A percentile compares a stretch with the other conserved stretches of the same genome.
These are phyloP conservation scores for Neodiprion pinetum DNA, from an alignment of 1,140 invertebrate species.

Conservation along the genomic window DNA sequence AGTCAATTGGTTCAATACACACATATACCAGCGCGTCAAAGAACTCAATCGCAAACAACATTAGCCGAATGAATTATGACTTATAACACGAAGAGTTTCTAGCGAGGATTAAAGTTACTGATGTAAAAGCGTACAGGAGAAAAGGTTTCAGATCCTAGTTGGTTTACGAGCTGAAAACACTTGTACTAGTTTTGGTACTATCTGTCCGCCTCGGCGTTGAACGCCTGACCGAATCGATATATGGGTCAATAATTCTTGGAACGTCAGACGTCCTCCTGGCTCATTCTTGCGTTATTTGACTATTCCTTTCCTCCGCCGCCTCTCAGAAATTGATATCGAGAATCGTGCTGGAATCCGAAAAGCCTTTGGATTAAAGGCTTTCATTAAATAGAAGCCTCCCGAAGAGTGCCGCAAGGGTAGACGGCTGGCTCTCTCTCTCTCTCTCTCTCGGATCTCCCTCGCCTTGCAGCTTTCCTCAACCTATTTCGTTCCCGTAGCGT, in stretches of 20 bases:
- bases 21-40: background rate
- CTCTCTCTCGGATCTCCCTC: background rate
- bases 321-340: constrained; percentile 15
- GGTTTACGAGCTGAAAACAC: too few relatives aligned
- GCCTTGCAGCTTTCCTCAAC: too few relatives aligned
- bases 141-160: too few relatives aligned
- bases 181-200: too few relatives aligned
- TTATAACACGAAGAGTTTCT: background rate
- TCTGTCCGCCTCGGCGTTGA: background rate
- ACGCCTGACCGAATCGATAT: background rate
- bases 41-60: background rate
- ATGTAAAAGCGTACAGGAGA: too few relatives aligned
- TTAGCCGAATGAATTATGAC: background rate
- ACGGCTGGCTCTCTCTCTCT: background rate
- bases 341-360: constrained; percentile 12
- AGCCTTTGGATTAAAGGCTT: constrained; percentile 16
- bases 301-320: constrained; percentile 19
- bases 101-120: background rate
- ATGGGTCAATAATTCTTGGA: background rate
- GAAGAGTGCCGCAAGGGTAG: background rate
- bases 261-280: background rate
- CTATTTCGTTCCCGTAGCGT: constrained; percentile 2
- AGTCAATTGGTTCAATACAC: background rate
- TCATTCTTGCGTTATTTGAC: constrained; percentile 4
- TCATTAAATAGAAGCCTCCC: constrained; percentile 8